phyloP scores from a whole-genome alignment of 2,888 invertebrate species.

The Aphodius granarius region DNA sequence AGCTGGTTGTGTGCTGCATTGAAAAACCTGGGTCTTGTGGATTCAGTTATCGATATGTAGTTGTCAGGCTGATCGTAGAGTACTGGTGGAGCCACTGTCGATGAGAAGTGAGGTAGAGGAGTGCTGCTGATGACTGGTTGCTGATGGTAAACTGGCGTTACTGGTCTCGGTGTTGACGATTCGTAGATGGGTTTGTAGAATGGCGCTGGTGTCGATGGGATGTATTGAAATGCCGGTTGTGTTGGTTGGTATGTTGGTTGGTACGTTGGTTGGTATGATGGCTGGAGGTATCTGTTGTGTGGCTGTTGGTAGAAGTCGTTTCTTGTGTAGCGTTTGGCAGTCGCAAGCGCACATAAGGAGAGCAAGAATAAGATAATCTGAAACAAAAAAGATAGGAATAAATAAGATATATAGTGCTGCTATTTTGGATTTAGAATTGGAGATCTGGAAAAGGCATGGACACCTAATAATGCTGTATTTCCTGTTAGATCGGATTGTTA shows the following conservation, averaged over 20 bases:
- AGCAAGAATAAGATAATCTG: neutral
- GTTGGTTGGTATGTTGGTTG: neutral
- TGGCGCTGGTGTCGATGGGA: neutral
- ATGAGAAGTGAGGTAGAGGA: neutral
- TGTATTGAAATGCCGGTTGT: neutral
- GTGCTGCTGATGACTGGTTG: neutral
- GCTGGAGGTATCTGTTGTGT: slow-evolving; percentile 1
- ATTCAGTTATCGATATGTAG: slow-evolving; percentile 16
- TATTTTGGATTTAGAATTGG: too few species aligned
- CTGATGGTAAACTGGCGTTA: slow-evolving; percentile 4
- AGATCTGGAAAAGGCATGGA: too few species aligned
- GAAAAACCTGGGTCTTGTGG: slow-evolving; percentile 4
- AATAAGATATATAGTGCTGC: neutral
- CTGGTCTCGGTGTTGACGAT: neutral
- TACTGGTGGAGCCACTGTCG: neutral
- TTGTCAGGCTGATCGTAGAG: neutral
- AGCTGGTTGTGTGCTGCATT: neutral
- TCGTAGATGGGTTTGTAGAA: slow-evolving; percentile 1
- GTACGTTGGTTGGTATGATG: neutral
- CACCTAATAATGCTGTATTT: too few species aligned
- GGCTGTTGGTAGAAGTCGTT: slow-evolving; percentile 6
- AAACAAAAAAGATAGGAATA: neutral
- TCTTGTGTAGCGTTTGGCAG: slow-evolving; percentile 9
- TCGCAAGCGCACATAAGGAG: neutral
- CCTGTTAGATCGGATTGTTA: too few species aligned